Evolutionary conservation across 2,888 invertebrate species (phyloP), one percentile per base, ranked within the genome.

Genomic region (Synergus laeviventris): DNA sequence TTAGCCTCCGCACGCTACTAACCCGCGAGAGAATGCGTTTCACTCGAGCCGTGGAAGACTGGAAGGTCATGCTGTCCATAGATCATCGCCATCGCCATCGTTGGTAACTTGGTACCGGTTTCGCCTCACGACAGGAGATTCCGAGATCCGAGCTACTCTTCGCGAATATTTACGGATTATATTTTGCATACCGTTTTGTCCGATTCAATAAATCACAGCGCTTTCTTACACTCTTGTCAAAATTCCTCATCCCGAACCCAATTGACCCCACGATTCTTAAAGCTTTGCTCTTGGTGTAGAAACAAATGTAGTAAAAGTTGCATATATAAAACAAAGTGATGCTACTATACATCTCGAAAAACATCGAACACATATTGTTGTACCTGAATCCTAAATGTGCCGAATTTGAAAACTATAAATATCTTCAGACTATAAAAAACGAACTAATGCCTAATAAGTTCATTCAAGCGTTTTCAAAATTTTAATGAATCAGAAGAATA

Each of bases 1-100:
- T 81, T 79, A 82, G 80, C 81, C 78, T 80, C 80, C 77, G 78
- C 77, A 78, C 81, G 82, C 84, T 81, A 80, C 82, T 83, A 81
- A 84, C 80, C 82, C 81, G 79, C 77, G 70, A 75, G 81, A 77
- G 81, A 81, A 84, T 79, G 81, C 82, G 76, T 79, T 77, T 81
- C 79, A 66, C 80, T 78, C 78, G 79, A 81, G 81, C 80, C 83
- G 79, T 21, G 31, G 31, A 31, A 31, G 21, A 21, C 56, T 82
- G 81, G 81, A 81, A 84, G 84, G 84, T 84, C 84, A 84, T 81
- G 79, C 79, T 74, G 82, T 76, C 79, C 81, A 78, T 83, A 83
- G 80, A 84, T 84, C 83, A 83, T 83, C 78, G 60, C 66, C 83
- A 83, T 83, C 78, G 60, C 66, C 76, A 73, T 75, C 61, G 78